These are phyloP conservation scores for Psephotus haematonotus DNA, from an alignment of 2,113 vertebrate genomes.

Conservation along the genomic window DNA sequence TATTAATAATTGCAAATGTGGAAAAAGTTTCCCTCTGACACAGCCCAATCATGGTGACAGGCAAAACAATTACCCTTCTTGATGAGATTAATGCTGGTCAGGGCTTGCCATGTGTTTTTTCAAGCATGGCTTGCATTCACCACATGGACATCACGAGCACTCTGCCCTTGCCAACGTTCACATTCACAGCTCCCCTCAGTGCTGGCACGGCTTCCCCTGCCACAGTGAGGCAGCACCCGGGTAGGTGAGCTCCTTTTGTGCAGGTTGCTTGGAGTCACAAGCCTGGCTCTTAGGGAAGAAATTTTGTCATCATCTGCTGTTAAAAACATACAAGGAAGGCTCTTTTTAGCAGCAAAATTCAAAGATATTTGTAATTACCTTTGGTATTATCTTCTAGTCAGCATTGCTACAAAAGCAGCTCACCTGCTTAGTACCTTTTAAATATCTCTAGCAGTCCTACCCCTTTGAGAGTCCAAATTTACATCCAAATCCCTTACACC, in stretches of 20 bases:
- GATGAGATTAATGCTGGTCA: neutral
- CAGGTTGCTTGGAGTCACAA: neutral
- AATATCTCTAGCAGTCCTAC: neutral
- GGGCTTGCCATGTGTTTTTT: neutral
- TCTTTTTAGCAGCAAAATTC: neutral
- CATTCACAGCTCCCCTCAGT: neutral
- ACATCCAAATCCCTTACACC: neutral
- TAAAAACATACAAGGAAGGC: neutral
- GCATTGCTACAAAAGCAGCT: neutral
- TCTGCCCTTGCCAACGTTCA: neutral
- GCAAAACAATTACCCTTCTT: neutral
- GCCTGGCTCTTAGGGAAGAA: neutral
- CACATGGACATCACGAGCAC: rapidly evolving
- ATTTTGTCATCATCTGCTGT: neutral
- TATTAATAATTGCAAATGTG: neutral
- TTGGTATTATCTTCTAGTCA: neutral
- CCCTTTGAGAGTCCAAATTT: conserved; percentile 13
- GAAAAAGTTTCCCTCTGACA: neutral
- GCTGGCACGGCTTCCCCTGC: neutral
- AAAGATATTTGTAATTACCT: neutral
- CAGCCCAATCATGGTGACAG: neutral
- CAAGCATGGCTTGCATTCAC: neutral
- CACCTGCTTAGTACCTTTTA: neutral
- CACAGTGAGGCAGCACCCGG: neutral
- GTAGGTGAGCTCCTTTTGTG: neutral